A percentile compares a stretch with the other conserved stretches of the same genome.
phyloP scores from a whole-genome alignment of 2,888 invertebrate genomes.

The Myopa testacea region DNA sequence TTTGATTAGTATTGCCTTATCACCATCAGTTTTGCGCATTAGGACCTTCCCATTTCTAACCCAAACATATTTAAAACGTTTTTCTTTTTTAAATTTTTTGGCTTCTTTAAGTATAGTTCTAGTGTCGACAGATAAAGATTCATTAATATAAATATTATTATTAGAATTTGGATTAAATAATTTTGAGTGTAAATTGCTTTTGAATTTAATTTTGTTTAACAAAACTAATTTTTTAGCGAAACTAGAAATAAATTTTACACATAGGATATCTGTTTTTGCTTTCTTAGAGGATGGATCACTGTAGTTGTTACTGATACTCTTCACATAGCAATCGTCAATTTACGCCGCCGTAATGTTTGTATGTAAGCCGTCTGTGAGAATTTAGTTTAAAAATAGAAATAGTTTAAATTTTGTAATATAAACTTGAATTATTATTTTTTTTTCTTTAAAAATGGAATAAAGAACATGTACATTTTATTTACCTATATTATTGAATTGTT shows the following conservation, averaged over 20 bases:
- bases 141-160: slow-evolving; percentile 15
- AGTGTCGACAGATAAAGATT: not conserved
- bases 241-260: no score
- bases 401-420: no score
- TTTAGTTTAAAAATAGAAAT: no score
- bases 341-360: not conserved
- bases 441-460: no score
- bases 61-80: slow-evolving; percentile 8
- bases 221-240: no score
- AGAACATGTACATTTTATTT: no score
- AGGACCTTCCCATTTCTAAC: not conserved
- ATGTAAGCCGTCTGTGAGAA: not conserved
- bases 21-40: slow-evolving; percentile 11
- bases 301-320: not conserved
- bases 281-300: no score
- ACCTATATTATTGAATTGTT: no score
- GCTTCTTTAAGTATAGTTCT: slow-evolving; percentile 12
- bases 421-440: no score
- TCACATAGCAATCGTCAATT: not conserved
- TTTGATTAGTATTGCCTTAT: not conserved
- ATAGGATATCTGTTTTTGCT: no score
- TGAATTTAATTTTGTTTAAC: no score
- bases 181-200: not conserved
- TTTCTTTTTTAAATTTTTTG: slow-evolving; percentile 9
- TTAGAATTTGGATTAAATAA: not conserved